phyloP scores from a whole-genome alignment of 2,888 invertebrate genomes.

The Metopia argyrocephala region DNA sequence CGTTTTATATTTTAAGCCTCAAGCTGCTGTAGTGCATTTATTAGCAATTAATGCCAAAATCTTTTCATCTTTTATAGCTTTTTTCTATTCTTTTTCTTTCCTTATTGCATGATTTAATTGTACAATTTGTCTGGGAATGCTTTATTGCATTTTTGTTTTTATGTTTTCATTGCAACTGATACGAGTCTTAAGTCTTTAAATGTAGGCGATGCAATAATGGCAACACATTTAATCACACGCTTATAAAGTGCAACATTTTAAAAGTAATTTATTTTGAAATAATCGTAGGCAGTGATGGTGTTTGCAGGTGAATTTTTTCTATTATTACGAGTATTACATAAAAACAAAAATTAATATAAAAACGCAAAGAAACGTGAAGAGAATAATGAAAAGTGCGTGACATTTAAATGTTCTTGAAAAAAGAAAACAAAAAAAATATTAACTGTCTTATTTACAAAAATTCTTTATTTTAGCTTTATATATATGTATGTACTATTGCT shows the following conservation, averaged over 20 bases:
- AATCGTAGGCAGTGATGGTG: conserved; percentile 3
- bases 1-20: no score
- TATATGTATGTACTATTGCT: no score
- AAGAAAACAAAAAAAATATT: not conserved
- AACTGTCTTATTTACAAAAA: not conserved
- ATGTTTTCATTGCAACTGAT: not conserved
- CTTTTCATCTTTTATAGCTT: not conserved
- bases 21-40: no score
- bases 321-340: not conserved
- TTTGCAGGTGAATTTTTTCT: conserved; percentile 13
- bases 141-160: not conserved
- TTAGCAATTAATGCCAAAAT: no score
- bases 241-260: conserved; percentile 6
- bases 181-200: not conserved
- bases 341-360: not conserved
- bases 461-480: no score
- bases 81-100: not conserved
- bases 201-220: not conserved
- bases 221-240: conserved; percentile 25
- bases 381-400: not conserved
- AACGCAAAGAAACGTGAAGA: not conserved
- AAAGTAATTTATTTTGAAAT: conserved; percentile 28
- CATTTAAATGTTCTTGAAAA: not conserved
- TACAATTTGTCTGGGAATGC: not conserved
- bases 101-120: not conserved